Evolutionary conservation across 2,888 invertebrate species (phyloP).

Genomic region (Euplexia lucipara): DNA sequence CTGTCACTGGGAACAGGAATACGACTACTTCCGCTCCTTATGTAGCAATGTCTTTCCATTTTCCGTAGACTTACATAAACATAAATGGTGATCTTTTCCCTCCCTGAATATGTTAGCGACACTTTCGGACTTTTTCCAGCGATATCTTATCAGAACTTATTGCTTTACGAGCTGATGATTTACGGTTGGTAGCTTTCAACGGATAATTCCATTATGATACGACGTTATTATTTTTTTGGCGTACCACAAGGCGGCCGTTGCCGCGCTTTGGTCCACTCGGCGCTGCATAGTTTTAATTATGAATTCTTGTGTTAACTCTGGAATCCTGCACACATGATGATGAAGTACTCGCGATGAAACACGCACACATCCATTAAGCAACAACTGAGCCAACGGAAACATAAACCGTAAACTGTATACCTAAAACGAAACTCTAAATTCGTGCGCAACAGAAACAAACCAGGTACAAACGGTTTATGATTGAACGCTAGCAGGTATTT

Average conservation of each 20-base stretch:
- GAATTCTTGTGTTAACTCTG: conserved; percentile 42
- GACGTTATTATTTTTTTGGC: conserved; percentile 49
- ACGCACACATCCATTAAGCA: conserved; percentile 73
- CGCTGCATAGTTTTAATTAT: conserved; percentile 43
- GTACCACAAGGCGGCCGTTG: conserved; percentile 24
- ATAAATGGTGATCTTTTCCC: conserved; percentile 68
- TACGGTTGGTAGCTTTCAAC: conserved; percentile 58
- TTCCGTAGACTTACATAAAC: conserved; percentile 71
- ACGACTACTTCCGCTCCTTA: conserved; percentile 82
- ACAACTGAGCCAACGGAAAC: conserved; percentile 76
- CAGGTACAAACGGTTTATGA: conserved; percentile 88
- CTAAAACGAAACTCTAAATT: conserved; percentile 75
- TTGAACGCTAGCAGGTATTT: conserved; percentile 88
- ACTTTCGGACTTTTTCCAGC: conserved; percentile 56
- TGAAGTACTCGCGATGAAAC: conserved; percentile 64
- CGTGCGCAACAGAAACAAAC: conserved; percentile 88
- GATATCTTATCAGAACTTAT: conserved; percentile 67
- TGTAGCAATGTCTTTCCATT: conserved; percentile 77
- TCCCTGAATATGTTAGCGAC: conserved; percentile 58
- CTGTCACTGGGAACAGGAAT: conserved; percentile 78
- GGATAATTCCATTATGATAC: conserved; percentile 63
- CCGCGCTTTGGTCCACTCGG: conserved; percentile 12
- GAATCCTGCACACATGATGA: conserved; percentile 61
- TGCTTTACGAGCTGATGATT: conserved; percentile 63
- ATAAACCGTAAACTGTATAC: conserved; percentile 77